These are phyloP conservation scores for Xiphophorus couchianus DNA, from an alignment of 2,113 vertebrate species.

Conservation along the genomic window DNA sequence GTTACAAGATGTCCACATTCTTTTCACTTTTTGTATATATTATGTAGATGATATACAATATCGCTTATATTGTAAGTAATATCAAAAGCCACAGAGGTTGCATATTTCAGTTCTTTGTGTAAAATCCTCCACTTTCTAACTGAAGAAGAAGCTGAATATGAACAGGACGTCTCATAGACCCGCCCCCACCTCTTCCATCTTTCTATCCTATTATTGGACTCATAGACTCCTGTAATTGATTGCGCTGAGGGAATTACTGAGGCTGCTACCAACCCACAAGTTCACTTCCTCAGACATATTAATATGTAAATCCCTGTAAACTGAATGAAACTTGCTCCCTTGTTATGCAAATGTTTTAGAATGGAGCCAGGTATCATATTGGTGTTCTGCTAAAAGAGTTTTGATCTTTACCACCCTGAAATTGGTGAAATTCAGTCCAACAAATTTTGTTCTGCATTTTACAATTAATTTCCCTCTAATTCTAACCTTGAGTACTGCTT, in stretches of 20 bases:
- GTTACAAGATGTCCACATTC: too few species aligned
- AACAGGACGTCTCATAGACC: not conserved
- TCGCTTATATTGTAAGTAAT: too few species aligned
- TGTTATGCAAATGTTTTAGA: too few species aligned
- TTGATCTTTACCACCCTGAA: constrained; percentile 24
- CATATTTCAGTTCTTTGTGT: not conserved
- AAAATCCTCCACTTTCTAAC: constrained; percentile 1
- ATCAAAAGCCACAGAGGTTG: not conserved
- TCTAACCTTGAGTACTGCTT: constrained; percentile 23
- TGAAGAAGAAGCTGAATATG: not conserved
- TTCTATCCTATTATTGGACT: constrained; percentile 59
- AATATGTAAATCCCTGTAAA: constrained; percentile 71
- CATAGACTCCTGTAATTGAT: constrained; percentile 65
- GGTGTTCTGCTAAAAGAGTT: constrained; percentile 1
- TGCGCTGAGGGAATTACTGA: constrained; percentile 50
- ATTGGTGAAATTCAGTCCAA: constrained; percentile 13
- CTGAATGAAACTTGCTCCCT: constrained; percentile 44
- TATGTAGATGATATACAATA: too few species aligned
- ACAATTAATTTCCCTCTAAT: constrained; percentile 33
- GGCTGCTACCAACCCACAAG: constrained; percentile 53
- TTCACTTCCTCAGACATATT: constrained; percentile 57
- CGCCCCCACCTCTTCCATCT: constrained; percentile 24
- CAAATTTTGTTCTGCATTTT: constrained; percentile 32
- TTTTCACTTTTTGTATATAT: too few species aligned
- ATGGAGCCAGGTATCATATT: constrained; percentile 45